Base-by-base conservation (phyloP, 2,113 vertebrate genomes). In the Ancistrus triradiatus region DNA sequence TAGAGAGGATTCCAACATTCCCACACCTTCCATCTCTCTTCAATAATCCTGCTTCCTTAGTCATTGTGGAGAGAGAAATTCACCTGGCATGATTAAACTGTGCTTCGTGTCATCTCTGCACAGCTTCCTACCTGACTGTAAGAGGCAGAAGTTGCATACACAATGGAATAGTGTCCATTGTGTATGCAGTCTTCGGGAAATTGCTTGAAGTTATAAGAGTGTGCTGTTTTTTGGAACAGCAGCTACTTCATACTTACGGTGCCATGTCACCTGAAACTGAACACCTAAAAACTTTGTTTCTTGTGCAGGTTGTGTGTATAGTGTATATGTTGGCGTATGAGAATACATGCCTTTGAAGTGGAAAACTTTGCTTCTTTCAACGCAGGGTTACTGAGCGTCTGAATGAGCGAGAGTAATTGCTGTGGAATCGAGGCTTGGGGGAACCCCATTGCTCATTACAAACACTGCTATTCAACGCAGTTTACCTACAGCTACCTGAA, bases 1-100 rank as follows among this genome's bases (percentile, higher is more conserved):
- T 18, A 35, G 73, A 80, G 82, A 76, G n/a, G 82, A 83, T 83
- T 82, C 83, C 56, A 79, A 69, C 66, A 77, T 86, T 87, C 83
- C 82, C 85, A 87, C 81, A 83, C 80, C 42, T 43, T 76, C 81
- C 47, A 44, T 47, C 52, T 51, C 17, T 58, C 52, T 27, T 68
- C 52, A 46, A 24, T 42, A 35, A 52, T 51, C 52, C 49, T 18
- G 27, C 56, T 27, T 42, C 55, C 37, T 53, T 53, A 64, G 58
- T 37, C 37, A n/a, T 56, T 62, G 11, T 28, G 59, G 4, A 66
- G 46, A 27, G 17, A 27, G 10, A 55, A 64, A 33, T 15, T 21
- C 9, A 55, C 38, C 50, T 64, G 11, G 17, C 14, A 22, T 21
- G 4, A 11, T 13, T 28, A 51, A 18, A 51, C 15, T 15, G 15